Conservation (phyloP, 2,888 invertebrate genomes). For the Drosophila mimica region DNA sequence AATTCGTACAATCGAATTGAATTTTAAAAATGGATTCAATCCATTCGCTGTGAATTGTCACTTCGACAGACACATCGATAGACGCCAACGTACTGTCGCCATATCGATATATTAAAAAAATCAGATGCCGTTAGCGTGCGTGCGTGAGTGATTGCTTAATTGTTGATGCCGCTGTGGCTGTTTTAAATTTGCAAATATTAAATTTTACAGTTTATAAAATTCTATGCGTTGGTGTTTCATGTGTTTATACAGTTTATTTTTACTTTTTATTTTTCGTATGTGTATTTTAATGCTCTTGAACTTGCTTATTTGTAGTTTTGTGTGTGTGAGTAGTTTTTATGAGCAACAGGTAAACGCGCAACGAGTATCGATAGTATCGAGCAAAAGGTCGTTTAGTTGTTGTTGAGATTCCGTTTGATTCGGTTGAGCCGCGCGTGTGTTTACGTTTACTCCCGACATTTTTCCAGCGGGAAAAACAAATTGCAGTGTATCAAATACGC, state of each 20-base stretch:
- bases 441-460: conserved; percentile 10
- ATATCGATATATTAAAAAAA: conserved; percentile 25
- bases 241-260: not conserved
- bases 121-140: conserved; percentile 17
- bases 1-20: not conserved
- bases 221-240: not conserved
- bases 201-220: not conserved
- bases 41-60: not conserved
- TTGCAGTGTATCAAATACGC: conserved; percentile 12
- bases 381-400: conserved; percentile 56
- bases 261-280: not conserved
- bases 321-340: conserved; percentile 17
- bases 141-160: conserved; percentile 37
- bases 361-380: conserved; percentile 43
- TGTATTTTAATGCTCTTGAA: not conserved
- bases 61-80: conserved; percentile 21
- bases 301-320: conserved; percentile 2
- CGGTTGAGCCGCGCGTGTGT: conserved; percentile 56
- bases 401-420: conserved; percentile 54
- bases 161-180: conserved; percentile 20
- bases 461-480: conserved; percentile 64
- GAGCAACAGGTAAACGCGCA: conserved; percentile 51
- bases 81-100: not conserved
- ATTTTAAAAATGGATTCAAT: not conserved
- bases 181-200: conserved; percentile 1